Base-by-base conservation (phyloP, 1,140 invertebrate species). In the Akabosia matsudoensis region DNA sequence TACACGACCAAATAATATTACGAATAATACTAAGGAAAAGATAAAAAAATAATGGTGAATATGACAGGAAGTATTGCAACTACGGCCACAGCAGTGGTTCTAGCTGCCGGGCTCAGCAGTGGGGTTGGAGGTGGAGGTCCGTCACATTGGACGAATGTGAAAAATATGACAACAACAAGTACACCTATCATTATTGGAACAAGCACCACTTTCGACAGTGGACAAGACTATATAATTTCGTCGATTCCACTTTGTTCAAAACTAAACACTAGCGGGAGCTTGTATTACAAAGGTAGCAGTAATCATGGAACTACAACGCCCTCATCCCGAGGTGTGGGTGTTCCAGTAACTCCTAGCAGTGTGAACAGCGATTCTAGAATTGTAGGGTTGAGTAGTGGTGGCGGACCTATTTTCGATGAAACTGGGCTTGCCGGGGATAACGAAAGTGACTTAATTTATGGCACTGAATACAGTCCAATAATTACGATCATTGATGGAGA, bases 41-140 rank as follows among this genome's bases (percentile, higher is more conserved):
- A 45, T 30, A 30, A 67, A 67, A 67, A 30, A 67, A 67, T 67
- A 67, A 67, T 67, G 61, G 61, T 67, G 61, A 67, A 67, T 67
- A 67, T 67, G 61, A 67, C 61, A 67, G 61, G 24, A 67, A 67
- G 61, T 67, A 67, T 67, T 67, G 61, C 61, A 3, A 67, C 61
- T 30, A 67, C 61, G 10, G 61, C 61, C 30, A 67, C 61, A 67
- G 61, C 30, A 30, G 61, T 45, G 18, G 37, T 67, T 10, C n/a
- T 67, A 28, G 61, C 61, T 7, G 61, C 28, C 31, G 61, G 61
- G 61, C 28, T 67, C 31, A n/a, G 61, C 31, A 30, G 61, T 31
- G 28, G 61, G 4, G 28, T 14, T 61, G 61, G 61, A 7, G 28
- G 61, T 30, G 28, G 61, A 14, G 30, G 61, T 13, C 24, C 61